These are phyloP conservation scores for Tholera decimalis DNA, from an alignment of 2,888 invertebrate species.

Conservation along the genomic window DNA sequence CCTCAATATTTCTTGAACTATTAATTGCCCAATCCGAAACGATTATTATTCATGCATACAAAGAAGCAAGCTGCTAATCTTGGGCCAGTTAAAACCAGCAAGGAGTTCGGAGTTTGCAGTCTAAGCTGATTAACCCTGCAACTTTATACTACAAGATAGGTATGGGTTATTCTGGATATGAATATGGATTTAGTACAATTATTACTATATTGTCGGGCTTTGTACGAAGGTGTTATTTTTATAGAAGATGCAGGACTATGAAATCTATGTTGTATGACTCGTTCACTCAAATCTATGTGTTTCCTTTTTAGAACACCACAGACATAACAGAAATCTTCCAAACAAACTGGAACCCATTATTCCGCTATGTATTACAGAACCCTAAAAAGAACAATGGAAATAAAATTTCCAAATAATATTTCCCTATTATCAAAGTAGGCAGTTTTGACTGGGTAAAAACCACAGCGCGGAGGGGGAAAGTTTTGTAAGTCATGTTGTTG, in stretches of 20 bases:
- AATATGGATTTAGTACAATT: neutral
- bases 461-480: constrained; percentile 22
- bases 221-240: too few species aligned
- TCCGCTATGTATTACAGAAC: neutral
- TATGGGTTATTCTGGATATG: constrained; percentile 10
- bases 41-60: constrained; percentile 18
- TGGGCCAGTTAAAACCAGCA: neutral
- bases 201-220: too few species aligned
- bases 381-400: constrained; percentile 20
- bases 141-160: too few species aligned
- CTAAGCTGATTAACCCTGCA: constrained; percentile 31
- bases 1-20: neutral
- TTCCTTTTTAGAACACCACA: too few species aligned
- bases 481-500: constrained; percentile 29
- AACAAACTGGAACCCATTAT: neutral
- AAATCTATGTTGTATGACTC: neutral
- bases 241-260: too few species aligned
- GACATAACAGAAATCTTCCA: neutral
- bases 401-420: constrained; percentile 53
- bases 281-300: too few species aligned
- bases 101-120: constrained; percentile 17
- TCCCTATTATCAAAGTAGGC: constrained; percentile 51
- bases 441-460: constrained; percentile 62
- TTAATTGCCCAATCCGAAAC: constrained; percentile 14
- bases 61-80: constrained; percentile 40